Evolutionary conservation across 2,888 invertebrate species (phyloP), one percentile per base, ranked within the genome.

Genomic region (Drosophila subsilvestris): DNA sequence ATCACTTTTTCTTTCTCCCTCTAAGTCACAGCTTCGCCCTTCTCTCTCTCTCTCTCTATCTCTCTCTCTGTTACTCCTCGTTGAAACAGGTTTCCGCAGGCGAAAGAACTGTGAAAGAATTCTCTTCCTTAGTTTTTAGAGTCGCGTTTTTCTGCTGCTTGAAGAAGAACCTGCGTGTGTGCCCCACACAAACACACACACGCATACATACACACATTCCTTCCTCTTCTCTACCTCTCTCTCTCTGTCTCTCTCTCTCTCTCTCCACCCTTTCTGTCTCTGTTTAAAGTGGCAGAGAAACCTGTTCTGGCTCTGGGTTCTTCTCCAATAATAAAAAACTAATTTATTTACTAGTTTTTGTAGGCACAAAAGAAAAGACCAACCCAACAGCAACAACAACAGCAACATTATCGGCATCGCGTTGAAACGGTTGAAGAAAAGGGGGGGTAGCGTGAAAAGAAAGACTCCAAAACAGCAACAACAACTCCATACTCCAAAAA

Each of bases 321-420:
- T 71, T 63, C 78, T 65, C 14, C 77, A 76, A 87, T 85, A 87
- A 80, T 85, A 80, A 87, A 85, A 37, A 85, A 85, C 87, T 85
- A 87, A 87, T 85, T 85, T 87, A 85, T 87, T 87, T 87, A 85
- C 87, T 85, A 86, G 85, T 74, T 37, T 37, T 37, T 78, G 86
- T 85, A 77, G 86, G 84, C 79, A 83, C 82, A 82, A 83, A 71
- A 70, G 59, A 75, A 44, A 49, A 27, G 12, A 59, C 6, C 50
- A 59, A 43, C 32, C 32, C 32, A 32, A 25, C 29, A 65, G 65
- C 63, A 66, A 49, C 62, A 60, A 32, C 48, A 54, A 44, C 53
- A 42, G 6, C 43, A 45, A 18, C 12, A 25, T 32, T 32, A 32
- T 32, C 32, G 32, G 32, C 32, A 32, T 32, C 32, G 3, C 32